A percentile compares a stretch with the other conserved stretches of the same genome.
Conservation (phyloP, 2,888 invertebrate species). For the Habrosyne pyritoides region DNA sequence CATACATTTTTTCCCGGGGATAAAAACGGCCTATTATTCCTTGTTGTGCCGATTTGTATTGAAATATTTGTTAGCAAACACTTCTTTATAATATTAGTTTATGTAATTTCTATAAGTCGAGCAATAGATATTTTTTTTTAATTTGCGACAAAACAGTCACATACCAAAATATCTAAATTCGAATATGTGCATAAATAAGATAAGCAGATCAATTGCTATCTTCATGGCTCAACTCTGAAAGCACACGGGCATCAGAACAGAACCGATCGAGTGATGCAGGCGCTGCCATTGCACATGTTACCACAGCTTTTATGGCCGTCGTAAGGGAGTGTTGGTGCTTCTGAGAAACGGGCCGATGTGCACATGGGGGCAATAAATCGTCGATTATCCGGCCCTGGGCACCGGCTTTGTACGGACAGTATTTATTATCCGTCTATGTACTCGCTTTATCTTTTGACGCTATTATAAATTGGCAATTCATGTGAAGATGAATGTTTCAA, state of each 20-base stretch:
- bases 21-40: too few relatives aligned
- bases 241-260: constrained; percentile 18
- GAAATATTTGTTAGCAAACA: too few relatives aligned
- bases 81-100: too few relatives aligned
- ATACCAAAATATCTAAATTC: too few relatives aligned
- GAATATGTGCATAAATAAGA: not conserved
- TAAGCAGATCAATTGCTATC: not conserved
- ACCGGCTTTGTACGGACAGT: constrained; percentile 25
- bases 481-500: not conserved
- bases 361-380: constrained; percentile 77
- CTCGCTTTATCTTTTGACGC: constrained; percentile 10
- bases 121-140: too few relatives aligned
- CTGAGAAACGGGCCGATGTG: constrained; percentile 69
- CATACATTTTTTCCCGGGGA: too few relatives aligned
- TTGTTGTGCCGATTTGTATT: too few relatives aligned
- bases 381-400: constrained; percentile 64
- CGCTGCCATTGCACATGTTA: constrained; percentile 74
- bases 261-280: constrained; percentile 39
- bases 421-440: constrained; percentile 38
- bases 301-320: constrained; percentile 76
- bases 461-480: constrained; percentile 9
- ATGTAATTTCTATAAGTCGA: too few relatives aligned
- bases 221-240: constrained; percentile 24
- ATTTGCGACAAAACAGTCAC: too few relatives aligned
- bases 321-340: constrained; percentile 70